These are phyloP conservation scores for Pardalotus punctatus DNA, from an alignment of 2,113 vertebrate species.

Conservation along the genomic window DNA sequence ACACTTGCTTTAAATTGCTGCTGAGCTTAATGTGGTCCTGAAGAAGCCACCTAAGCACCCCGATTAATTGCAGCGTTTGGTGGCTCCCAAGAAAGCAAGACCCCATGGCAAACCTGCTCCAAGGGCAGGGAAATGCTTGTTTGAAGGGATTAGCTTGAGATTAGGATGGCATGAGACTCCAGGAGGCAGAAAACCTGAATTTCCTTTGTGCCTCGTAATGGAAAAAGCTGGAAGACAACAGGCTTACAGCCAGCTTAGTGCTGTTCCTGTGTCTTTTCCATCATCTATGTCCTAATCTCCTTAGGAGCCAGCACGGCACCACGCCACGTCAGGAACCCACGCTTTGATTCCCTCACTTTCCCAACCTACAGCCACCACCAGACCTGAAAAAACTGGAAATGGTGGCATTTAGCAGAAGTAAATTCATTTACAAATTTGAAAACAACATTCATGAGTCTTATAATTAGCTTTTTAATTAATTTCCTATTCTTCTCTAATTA, in stretches of 20 bases:
- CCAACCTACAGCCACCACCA: not conserved
- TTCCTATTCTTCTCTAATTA: constrained; percentile 28
- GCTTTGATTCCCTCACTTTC: not conserved
- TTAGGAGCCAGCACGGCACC: not conserved
- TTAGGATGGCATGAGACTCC: not conserved
- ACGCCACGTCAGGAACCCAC: rapidly evolving
- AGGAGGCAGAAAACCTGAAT: constrained; percentile 40
- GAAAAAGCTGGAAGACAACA: constrained; percentile 62
- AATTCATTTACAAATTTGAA: not conserved
- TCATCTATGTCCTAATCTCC: constrained; percentile 37
- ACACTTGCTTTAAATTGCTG: constrained; percentile 70
- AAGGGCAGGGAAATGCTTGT: not conserved
- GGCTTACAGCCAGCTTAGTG: constrained; percentile 65
- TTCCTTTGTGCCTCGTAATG: constrained; percentile 38
- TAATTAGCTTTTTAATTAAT: constrained; percentile 50
- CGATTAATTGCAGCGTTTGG: not conserved
- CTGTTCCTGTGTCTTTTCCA: constrained; percentile 11
- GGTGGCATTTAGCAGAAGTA: not conserved
- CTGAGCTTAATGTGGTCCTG: constrained; percentile 4
- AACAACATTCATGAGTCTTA: not conserved
- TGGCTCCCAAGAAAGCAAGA: not conserved
- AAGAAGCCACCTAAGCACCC: constrained; percentile 38
- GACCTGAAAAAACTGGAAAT: not conserved
- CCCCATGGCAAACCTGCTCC: not conserved
- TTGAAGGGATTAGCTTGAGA: constrained; percentile 30